A percentile compares a stretch with the other conserved stretches of the same genome.
Conservation (phyloP, 2,113 vertebrate genomes). For the Anoplopoma fimbria region DNA sequence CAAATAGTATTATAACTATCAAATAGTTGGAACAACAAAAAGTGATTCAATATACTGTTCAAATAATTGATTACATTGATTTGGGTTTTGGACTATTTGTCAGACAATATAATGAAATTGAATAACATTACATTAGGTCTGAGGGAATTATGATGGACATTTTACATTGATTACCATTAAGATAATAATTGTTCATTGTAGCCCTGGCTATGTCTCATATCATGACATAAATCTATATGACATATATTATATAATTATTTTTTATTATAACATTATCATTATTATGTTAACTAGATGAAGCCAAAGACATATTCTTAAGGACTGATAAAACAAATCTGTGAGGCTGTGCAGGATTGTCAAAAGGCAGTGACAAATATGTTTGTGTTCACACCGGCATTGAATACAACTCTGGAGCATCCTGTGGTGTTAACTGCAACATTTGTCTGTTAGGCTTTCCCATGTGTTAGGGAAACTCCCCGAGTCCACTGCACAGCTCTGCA, state of each 20-base stretch:
- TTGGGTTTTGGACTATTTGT: not conserved
- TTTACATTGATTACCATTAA: not conserved
- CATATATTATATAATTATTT: not conserved
- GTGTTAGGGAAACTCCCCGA: constrained; percentile 32
- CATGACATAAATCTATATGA: not conserved
- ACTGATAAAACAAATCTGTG: not conserved
- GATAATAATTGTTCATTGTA: not conserved
- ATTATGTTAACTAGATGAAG: not conserved
- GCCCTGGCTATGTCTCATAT: not conserved
- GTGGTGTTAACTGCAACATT: constrained; percentile 53
- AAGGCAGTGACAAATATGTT: not conserved
- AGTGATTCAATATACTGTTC: not conserved
- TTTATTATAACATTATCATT: not conserved
- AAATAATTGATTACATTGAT: not conserved
- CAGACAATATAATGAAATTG: not conserved
- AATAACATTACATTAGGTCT: not conserved
- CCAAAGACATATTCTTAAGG: not conserved
- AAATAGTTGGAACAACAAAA: not conserved
- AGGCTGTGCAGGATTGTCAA: not conserved
- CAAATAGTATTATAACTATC: no score
- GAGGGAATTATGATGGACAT: not conserved
- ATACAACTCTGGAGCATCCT: constrained; percentile 9
- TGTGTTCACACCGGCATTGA: constrained; percentile 17
- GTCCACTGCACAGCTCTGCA: constrained; percentile 32
- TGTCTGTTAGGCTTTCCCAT: constrained; percentile 33